phyloP scores from a whole-genome alignment of 37 sponge, comb jelly and placozoan genomes.

The Tethya wilhelma region DNA sequence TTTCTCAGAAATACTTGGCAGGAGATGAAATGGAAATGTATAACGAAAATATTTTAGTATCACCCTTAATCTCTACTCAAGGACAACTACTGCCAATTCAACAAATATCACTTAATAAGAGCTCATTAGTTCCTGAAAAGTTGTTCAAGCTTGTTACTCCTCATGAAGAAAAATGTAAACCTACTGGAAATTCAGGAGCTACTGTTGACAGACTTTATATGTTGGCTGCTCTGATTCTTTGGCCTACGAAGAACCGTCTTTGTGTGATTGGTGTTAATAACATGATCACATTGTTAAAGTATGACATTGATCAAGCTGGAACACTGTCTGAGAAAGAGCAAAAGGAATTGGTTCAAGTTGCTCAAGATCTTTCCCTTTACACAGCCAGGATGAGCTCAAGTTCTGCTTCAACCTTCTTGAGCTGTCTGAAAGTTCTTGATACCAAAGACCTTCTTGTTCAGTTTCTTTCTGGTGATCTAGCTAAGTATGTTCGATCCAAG shows the following conservation, averaged over 20 bases:
- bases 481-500: neutral
- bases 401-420: neutral
- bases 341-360: neutral
- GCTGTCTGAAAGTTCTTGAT: neutral
- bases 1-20: neutral
- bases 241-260: conserved; percentile 6
- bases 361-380: neutral
- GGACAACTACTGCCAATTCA: neutral
- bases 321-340: neutral
- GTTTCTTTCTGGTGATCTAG: neutral
- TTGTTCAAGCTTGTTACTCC: neutral
- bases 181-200: conserved; percentile 26
- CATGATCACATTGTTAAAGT: too few species aligned
- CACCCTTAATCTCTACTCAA: neutral
- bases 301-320: too few species aligned
- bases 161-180: neutral
- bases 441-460: neutral
- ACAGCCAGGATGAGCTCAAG: too few species aligned
- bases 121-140: neutral
- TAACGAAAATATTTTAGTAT: neutral
- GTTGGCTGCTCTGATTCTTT: conserved; percentile 20
- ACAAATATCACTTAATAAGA: neutral
- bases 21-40: neutral
- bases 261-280: neutral
- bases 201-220: conserved; percentile 14